Base-by-base conservation (phyloP, 1,140 invertebrate genomes). In the Drosophila lacertosa region DNA sequence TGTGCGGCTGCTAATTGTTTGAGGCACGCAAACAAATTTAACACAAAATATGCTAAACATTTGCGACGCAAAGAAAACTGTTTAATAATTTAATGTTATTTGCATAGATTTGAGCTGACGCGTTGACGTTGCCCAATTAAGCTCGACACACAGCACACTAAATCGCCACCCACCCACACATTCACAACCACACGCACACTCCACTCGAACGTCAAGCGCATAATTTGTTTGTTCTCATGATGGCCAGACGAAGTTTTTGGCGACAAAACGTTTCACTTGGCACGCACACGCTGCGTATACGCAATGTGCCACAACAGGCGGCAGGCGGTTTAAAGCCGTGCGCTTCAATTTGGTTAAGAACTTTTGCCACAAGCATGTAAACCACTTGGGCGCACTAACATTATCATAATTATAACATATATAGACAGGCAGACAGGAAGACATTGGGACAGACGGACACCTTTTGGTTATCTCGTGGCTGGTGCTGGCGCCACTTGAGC, bases 71-170 rank as follows among this genome's bases (percentile, higher is more conserved):
- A 74, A 62, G 65, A 81, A 84, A 77, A 74, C 75, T 74, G 74
- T 81, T 84, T 84, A 65, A 84, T 77, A 84, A 84, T 81, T 84
- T 86, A 84, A 86, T 84, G 77, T 86, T 67, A 84, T 86, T 84
- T 80, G 81, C 81, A 80, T 82, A 82, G 78, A 82, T 79, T 82
- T 82, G 60, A 83, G 79, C 62, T 50, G 63, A 33, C 47, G 74
- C 79, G 79, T 74, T 82, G 79, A 82, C 74, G 65, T 82, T 66
- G 55, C 62, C 35, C 78, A 82, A 82, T 82, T 82, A 82, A 63
- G 73, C 64, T 70, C 55, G 70, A 83, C 78, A 82, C 78, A 79
- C 78, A 81, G 68, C 62, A 6, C 54, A 53, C 62, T 58, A 64
- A 70, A 65, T 24, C 50, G 51, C 51, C 37, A 40, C 6, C 7